Base-by-base conservation (phyloP, 2,797 vertebrate species). In the Arrhamphus sclerolepis region DNA sequence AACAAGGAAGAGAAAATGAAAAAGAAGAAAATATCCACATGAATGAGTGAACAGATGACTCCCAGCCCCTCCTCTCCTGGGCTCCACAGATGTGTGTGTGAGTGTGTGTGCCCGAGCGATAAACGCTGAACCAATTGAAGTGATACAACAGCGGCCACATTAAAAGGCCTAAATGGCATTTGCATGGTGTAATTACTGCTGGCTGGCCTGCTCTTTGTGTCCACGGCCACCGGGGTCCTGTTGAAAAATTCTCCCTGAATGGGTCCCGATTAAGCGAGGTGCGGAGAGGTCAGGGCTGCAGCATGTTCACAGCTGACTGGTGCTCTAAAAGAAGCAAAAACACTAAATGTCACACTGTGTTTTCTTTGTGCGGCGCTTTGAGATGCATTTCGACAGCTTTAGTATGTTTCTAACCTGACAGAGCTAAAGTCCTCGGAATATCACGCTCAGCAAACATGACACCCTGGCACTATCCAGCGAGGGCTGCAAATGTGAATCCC, bases 101-200 rank as follows among this genome's bases (percentile, higher is more conserved):
- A 93, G 93, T 90, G 89, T 44, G 42, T 44, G 42, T 44, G 42
- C 10, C 89, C 64, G 83, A 81, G 87, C 92, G 95, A 96, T 97
- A 96, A 96, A 95, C 91, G 85, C 82, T 90, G 88, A 91, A 92
- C 93, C 93, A 93, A 94, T 92, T 87, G 90, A 93, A 92, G 93
- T 92, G 91, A 89, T 94, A 81, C 86, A 80, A 93, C 92, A 89
- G 90, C 89, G 89, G 64, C 92, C 91, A 90, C 93, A 93, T 94
- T 93, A 93, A 88, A 82, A 67, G 77, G 63, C 83, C 85, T 92
- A 92, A 94, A 94, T 93, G 93, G 93, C 94, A 96, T 96, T 96
- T 95, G 95, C 95, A 96, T 96, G 93, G 94, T 93, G 94, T 95
- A 95, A 97, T 97, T 96, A 94, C 88, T 78, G 89, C 90, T 84